phyloP scores from a whole-genome alignment of 2,113 vertebrate genomes.

The Corythaeola cristata region DNA sequence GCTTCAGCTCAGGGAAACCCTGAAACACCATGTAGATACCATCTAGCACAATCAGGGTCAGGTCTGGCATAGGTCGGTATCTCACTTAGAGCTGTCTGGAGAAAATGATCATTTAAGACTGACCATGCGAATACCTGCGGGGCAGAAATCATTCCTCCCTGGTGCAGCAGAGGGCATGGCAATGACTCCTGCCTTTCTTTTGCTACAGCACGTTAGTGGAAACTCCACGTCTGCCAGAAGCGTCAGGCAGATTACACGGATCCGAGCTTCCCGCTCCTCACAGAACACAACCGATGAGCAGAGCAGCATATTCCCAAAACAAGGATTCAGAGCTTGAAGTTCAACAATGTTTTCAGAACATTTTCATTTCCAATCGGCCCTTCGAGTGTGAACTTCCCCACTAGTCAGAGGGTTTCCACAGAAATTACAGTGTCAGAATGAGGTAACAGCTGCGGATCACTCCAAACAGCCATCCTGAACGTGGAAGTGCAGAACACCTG shows the following conservation, averaged over 20 bases:
- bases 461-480: rapidly evolving
- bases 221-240: not conserved
- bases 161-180: not conserved
- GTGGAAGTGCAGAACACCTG: not conserved
- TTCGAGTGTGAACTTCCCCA: not conserved
- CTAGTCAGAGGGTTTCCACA: not conserved
- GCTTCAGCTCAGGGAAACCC: not conserved
- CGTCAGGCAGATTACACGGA: not conserved
- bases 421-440: not conserved
- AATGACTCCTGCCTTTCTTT: not conserved
- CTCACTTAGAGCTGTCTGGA: not conserved
- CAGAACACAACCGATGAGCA: rapidly evolving
- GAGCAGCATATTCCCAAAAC: not conserved
- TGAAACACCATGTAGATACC: not conserved
- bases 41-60: not conserved
- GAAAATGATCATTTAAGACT: no score
- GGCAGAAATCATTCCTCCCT: not conserved
- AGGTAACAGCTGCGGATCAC: not conserved
- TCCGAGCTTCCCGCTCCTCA: not conserved
- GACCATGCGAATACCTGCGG: not conserved
- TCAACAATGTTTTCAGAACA: not conserved
- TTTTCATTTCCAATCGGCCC: not conserved
- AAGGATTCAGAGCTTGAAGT: not conserved
- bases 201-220: not conserved
- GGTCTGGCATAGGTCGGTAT: not conserved